A percentile compares a stretch with the other conserved stretches of the same genome.
Conservation (phyloP, 2,797 vertebrate species). For the Babyrousa celebensis region DNA sequence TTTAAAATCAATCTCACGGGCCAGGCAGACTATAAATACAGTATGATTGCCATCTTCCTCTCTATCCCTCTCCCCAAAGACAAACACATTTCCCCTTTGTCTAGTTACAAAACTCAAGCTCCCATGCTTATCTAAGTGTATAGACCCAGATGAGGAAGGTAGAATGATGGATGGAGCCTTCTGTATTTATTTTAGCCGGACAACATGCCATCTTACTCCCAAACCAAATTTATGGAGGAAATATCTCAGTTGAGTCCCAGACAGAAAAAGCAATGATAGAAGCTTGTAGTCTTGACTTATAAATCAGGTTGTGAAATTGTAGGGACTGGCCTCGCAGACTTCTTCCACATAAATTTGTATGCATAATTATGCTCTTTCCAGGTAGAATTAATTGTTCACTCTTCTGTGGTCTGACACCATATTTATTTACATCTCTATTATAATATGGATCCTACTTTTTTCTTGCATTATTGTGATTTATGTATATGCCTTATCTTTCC, state of each 20-base stretch:
- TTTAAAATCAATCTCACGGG: conserved; percentile 10
- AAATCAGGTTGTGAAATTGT: conserved; percentile 73
- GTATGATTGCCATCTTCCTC: background rate
- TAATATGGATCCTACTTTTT: conserved; percentile 53
- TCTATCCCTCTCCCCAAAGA: background rate
- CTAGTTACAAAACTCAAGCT: background rate
- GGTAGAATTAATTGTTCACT: conserved; percentile 74
- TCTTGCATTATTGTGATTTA: conserved; percentile 71
- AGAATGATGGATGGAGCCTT: conserved; percentile 46
- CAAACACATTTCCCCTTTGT: background rate
- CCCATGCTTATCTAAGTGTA: background rate
- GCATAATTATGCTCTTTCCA: conserved; percentile 76
- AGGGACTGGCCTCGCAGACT: conserved; percentile 62
- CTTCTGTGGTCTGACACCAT: conserved; percentile 44
- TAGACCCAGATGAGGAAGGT: background rate
- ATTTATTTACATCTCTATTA: conserved; percentile 77
- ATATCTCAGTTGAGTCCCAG: conserved; percentile 50
- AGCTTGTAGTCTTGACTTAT: conserved; percentile 66
- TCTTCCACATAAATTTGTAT: conserved; percentile 73
- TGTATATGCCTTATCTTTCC: conserved; percentile 52
- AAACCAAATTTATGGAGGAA: conserved; percentile 71
- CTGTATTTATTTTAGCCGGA: conserved; percentile 30
- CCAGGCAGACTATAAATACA: background rate
- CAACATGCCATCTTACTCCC: conserved; percentile 42
- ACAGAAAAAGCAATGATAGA: conserved; percentile 26